Percentiles rank a stretch among this genome's conserved stretches.
These are phyloP conservation scores for Lytechinus pictus DNA, from an alignment of 35 echinoderm and acorn worm genomes.

Conservation along the genomic window DNA sequence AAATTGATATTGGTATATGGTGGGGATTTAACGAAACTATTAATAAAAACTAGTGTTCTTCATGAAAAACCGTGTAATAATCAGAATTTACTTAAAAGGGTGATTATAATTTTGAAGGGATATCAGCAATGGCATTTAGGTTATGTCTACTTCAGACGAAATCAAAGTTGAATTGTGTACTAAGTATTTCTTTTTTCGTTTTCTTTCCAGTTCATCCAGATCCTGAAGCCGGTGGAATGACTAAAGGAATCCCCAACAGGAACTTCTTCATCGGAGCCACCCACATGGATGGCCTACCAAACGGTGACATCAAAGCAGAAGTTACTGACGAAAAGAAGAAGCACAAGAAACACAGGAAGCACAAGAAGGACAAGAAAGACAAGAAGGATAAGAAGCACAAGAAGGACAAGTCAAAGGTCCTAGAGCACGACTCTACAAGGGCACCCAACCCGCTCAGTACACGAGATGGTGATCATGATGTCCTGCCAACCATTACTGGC, in stretches of 20 bases:
- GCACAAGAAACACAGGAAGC: not conserved
- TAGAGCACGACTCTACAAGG: slow-evolving; percentile 60
- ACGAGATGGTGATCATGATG: slow-evolving; percentile 53
- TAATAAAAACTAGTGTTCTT: too few species aligned
- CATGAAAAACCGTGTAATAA: too few species aligned
- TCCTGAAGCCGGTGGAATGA: slow-evolving; percentile 41
- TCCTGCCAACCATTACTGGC: slow-evolving; percentile 19
- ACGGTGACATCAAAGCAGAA: slow-evolving; percentile 52
- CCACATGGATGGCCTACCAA: slow-evolving; percentile 45
- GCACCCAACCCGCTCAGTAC: slow-evolving; percentile 24
- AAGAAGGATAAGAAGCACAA: slow-evolving; percentile 49
- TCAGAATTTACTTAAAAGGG: too few species aligned
- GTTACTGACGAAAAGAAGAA: slow-evolving; percentile 47
- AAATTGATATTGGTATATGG: too few species aligned
- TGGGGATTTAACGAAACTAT: too few species aligned
- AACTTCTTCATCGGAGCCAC: slow-evolving; percentile 75
- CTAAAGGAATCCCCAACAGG: slow-evolving; percentile 51
- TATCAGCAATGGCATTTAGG: too few species aligned
- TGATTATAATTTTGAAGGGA: too few species aligned
- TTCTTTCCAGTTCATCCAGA: slow-evolving; percentile 60
- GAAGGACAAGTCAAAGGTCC: slow-evolving; percentile 69
- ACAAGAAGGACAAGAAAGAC: slow-evolving; percentile 45
- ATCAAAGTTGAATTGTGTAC: not conserved
- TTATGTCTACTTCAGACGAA: not conserved
- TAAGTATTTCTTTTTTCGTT: not conserved